These are phyloP conservation scores for Temnothorax ravouxi DNA, from an alignment of 2,888 invertebrate genomes.

Conservation along the genomic window DNA sequence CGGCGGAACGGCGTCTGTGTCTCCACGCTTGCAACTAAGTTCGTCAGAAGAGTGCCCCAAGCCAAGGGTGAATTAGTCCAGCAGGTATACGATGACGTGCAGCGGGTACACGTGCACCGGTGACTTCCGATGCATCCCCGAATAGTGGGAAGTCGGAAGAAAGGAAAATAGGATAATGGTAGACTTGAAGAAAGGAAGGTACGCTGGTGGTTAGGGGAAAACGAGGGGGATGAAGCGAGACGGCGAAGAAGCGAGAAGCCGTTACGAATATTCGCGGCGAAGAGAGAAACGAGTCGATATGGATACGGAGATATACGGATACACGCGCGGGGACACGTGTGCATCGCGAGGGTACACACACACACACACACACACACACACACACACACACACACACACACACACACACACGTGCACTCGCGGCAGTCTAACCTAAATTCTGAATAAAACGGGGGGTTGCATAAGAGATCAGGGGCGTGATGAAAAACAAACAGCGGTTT, in stretches of 20 bases:
- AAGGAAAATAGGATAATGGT: conserved; percentile 31
- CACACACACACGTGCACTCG: conserved; percentile 31
- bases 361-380: not conserved
- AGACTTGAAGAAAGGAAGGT: conserved; percentile 36
- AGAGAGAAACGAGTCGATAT: conserved; percentile 71
- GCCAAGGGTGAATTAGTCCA: conserved; percentile 72
- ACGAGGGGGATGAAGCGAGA: conserved; percentile 10
- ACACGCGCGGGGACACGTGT: not conserved
- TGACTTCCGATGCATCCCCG: conserved; percentile 70
- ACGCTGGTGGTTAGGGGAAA: not conserved
- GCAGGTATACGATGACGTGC: conserved; percentile 44
- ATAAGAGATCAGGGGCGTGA: conserved; percentile 86
- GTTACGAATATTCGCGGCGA: conserved; percentile 53
- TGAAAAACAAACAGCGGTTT: conserved; percentile 86
- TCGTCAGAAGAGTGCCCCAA: conserved; percentile 55
- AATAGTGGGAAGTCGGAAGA: conserved; percentile 52
- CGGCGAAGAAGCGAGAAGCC: conserved; percentile 51
- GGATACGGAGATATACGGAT: conserved; percentile 16
- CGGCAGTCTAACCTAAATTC: conserved; percentile 81
- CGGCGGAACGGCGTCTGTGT: conserved; percentile 50
- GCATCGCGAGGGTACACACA: not conserved
- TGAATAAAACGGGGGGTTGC: conserved; percentile 85
- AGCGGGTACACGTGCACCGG: conserved; percentile 47
- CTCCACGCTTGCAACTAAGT: conserved; percentile 35
- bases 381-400: not conserved